Conservation (phyloP, 2,797 vertebrate genomes). For the Galagoides demidoff region DNA sequence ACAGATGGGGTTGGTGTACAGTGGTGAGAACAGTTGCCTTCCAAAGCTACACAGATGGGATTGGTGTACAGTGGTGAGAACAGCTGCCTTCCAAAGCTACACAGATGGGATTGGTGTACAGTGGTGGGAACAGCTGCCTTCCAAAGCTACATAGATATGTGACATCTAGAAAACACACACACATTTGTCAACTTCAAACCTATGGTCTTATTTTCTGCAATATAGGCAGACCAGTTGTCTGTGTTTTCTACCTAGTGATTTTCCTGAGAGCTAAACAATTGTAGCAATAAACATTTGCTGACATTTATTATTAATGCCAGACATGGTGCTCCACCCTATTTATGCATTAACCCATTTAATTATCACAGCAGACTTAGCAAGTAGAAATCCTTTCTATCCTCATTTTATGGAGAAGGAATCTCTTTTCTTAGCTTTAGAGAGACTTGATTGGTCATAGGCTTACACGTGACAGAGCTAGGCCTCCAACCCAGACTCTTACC, state of each 20-base stretch:
- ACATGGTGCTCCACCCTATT: background rate
- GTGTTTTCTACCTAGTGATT: constrained; percentile 1
- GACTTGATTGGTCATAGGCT: background rate
- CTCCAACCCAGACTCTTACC: background rate
- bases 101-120: too few relatives aligned
- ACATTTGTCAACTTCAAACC: background rate
- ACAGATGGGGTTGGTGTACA: too few relatives aligned
- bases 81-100: too few relatives aligned
- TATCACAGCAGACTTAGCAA: background rate
- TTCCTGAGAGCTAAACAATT: background rate
- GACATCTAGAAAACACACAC: background rate
- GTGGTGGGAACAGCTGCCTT: too few relatives aligned
- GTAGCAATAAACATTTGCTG: background rate
- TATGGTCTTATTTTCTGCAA: background rate
- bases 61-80: too few relatives aligned
- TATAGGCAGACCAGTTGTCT: background rate
- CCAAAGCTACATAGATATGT: too few relatives aligned
- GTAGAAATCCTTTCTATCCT: background rate
- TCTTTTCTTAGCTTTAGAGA: background rate
- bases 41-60: too few relatives aligned
- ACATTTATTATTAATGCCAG: background rate
- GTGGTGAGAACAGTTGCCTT: too few relatives aligned
- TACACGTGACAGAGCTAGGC: background rate
- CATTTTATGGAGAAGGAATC: background rate
- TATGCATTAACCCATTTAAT: background rate